Evolutionary conservation across 2,797 vertebrate species (phyloP).

Genomic region (Liasis olivaceus): DNA sequence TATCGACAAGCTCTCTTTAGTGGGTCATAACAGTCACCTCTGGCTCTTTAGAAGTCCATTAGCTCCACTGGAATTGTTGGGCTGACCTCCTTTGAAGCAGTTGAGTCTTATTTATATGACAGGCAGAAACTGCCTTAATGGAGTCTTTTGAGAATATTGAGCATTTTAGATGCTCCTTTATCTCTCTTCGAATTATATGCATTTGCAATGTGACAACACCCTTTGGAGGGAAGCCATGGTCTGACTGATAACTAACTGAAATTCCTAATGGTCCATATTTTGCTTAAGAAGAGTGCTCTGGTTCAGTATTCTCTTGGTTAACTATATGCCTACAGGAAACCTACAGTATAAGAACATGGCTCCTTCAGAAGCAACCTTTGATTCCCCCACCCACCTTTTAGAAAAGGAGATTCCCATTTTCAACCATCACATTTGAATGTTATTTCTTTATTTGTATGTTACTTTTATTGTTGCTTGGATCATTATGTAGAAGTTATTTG

Average conservation of each 20-base stretch:
- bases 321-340: background rate
- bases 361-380: background rate
- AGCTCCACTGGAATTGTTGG: background rate
- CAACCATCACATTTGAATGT: background rate
- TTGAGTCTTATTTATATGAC: background rate
- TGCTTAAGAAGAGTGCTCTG: background rate
- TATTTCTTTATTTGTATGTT: background rate
- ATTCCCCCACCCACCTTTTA: background rate
- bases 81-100: slow-evolving; percentile 15
- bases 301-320: background rate
- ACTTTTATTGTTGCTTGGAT: background rate
- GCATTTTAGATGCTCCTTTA: background rate
- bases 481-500: background rate
- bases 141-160: background rate
- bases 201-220: background rate
- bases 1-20: rapidly evolving
- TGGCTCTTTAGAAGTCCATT: slow-evolving; percentile 2
- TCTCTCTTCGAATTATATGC: background rate
- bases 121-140: background rate
- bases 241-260: background rate
- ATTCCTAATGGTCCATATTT: background rate
- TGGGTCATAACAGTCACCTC: background rate
- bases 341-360: background rate
- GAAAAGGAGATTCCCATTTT: background rate
- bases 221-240: background rate